Percentiles rank a stretch among this genome's conserved stretches.
phyloP scores from a whole-genome alignment of 1,140 invertebrate species.

The Atta texana region DNA sequence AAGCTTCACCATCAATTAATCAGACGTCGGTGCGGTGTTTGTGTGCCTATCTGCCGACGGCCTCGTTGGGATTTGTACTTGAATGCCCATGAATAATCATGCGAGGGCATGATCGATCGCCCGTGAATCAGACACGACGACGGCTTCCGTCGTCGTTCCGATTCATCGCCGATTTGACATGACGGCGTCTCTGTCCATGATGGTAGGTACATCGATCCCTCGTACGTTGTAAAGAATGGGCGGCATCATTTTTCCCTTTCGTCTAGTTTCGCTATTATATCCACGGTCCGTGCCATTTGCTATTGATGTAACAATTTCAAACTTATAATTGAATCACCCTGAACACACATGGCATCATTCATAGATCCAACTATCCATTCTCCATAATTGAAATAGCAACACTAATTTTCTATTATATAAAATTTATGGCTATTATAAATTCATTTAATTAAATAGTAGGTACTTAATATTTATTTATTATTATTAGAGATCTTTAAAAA shows the following conservation, averaged over 20 bases:
- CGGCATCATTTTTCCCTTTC: constrained; percentile 21
- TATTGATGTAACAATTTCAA: background rate
- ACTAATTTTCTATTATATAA: background rate
- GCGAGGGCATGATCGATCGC: constrained; percentile 74
- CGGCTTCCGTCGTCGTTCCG: constrained; percentile 71
- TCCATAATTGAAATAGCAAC: background rate
- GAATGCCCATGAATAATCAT: constrained; percentile 80
- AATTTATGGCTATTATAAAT: background rate
- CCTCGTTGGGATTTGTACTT: constrained; percentile 76
- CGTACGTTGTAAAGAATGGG: constrained; percentile 20
- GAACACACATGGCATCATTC: background rate
- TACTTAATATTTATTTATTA: constrained; percentile 6
- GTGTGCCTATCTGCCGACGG: constrained; percentile 69
- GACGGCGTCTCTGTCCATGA: constrained; percentile 49
- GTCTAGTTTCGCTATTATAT: background rate
- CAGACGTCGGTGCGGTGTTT: constrained; percentile 68
- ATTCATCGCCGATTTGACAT: constrained; percentile 72
- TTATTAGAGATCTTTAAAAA: background rate
- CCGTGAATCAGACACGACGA: constrained; percentile 69
- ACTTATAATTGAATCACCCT: background rate
- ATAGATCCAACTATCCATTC: background rate
- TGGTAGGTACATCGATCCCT: constrained; percentile 41
- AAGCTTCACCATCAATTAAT: constrained; percentile 74
- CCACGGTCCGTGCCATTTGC: background rate
- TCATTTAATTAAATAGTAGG: background rate